Evolutionary conservation across 1,140 invertebrate genomes (phyloP).

Genomic region (Trichonephila clavipes): DNA sequence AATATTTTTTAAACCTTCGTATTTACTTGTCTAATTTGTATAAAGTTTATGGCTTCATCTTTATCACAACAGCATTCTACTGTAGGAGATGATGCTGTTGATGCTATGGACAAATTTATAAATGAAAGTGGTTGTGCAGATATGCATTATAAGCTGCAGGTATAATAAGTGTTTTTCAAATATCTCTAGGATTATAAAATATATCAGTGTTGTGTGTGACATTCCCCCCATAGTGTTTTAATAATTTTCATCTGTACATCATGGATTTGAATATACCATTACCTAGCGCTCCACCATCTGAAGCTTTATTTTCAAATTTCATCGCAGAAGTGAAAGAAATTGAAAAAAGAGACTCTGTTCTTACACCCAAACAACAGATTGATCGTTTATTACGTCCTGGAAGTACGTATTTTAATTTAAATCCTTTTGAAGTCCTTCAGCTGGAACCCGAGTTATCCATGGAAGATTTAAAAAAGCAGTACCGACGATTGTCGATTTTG

Average conservation of each 20-base stretch:
- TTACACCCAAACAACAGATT: slow-evolving; percentile 97
- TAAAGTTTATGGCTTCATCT: slow-evolving; percentile 48
- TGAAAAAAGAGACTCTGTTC: slow-evolving; percentile 93
- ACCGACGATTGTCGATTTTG: slow-evolving; percentile 96
- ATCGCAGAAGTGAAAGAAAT: slow-evolving; percentile 94
- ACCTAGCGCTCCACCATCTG: slow-evolving; percentile 35
- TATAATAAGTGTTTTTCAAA: slow-evolving; percentile 60
- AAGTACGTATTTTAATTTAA: slow-evolving; percentile 97
- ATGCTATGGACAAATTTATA: slow-evolving; percentile 68
- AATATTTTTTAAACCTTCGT: not conserved
- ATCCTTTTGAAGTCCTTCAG: slow-evolving; percentile 97
- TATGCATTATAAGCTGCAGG: slow-evolving; percentile 71
- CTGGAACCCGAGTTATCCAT: slow-evolving; percentile 93
- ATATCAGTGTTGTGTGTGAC: not conserved
- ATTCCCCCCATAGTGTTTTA: not conserved
- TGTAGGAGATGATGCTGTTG: slow-evolving; percentile 1
- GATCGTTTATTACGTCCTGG: slow-evolving; percentile 94
- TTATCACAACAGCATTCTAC: not conserved
- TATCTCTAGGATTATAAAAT: not conserved
- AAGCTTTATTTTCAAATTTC: slow-evolving; percentile 65
- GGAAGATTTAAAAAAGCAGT: slow-evolving; percentile 98
- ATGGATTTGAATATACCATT: slow-evolving; percentile 69
- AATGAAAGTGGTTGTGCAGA: slow-evolving; percentile 67
- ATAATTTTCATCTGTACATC: not conserved
- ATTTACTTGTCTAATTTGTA: not conserved